Conservation (phyloP, 2,113 vertebrate genomes). For the Tragelaphus imberbis region DNA sequence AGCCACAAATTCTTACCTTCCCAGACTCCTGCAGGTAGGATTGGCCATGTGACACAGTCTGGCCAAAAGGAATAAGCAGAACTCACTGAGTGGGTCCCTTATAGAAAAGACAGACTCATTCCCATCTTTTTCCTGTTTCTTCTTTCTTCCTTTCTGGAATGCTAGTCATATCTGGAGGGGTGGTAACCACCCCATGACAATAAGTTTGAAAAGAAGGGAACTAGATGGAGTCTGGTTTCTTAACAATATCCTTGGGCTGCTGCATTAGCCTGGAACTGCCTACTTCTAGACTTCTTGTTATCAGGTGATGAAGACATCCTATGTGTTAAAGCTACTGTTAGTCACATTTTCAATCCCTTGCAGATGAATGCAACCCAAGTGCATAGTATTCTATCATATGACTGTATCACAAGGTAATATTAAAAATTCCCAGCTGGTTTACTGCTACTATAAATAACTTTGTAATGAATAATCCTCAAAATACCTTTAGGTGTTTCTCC, state of each 20-base stretch:
- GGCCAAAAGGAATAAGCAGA: background rate
- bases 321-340: background rate
- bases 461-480: background rate
- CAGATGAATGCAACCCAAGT: background rate
- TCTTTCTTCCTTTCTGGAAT: background rate
- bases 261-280: background rate
- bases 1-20: background rate
- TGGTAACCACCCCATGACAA: background rate
- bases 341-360: background rate
- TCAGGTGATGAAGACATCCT: background rate
- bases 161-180: background rate
- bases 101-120: background rate
- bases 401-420: background rate
- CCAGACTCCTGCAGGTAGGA: background rate
- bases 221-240: background rate
- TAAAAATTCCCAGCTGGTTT: background rate
- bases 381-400: background rate
- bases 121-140: background rate
- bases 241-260: background rate
- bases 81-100: background rate
- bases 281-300: background rate
- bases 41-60: background rate
- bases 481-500: background rate
- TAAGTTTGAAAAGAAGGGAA: background rate
- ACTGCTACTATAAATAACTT: background rate